Evolutionary conservation across 2,888 invertebrate species (phyloP).

Genomic region (Octodonta nipae): DNA sequence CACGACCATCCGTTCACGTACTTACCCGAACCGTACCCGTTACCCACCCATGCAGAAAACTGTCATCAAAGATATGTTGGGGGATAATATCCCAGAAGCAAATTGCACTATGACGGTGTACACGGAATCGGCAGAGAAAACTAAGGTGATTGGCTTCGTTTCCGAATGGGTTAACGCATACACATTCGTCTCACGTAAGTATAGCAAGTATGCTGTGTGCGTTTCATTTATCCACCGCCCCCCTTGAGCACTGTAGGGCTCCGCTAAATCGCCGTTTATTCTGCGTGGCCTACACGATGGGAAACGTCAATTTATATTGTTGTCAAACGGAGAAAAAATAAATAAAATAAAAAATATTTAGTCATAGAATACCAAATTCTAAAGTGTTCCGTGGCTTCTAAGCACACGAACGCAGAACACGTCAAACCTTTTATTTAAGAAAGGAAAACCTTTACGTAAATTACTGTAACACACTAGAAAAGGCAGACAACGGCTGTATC

Average conservation of each 20-base stretch:
- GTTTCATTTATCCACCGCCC: constrained; percentile 12
- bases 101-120: constrained; percentile 42
- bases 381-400: no score
- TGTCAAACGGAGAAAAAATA: no score
- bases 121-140: constrained; percentile 26
- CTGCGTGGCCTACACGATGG: constrained; percentile 12
- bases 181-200: constrained; percentile 57
- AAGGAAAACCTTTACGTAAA: no score
- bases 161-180: constrained; percentile 58
- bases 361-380: no score
- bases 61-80: constrained; percentile 31
- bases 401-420: no score
- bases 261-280: constrained; percentile 15
- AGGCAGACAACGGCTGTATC: no score
- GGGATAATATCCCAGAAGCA: constrained; percentile 29
- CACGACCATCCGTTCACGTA: constrained; percentile 23
- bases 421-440: no score
- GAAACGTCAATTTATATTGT: no score
- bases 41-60: constrained; percentile 20
- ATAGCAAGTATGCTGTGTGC: constrained; percentile 13
- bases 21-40: constrained; percentile 11
- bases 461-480: no score
- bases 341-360: no score
- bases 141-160: constrained; percentile 49
- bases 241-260: constrained; percentile 14